Base-by-base conservation (phyloP, 2,797 vertebrate species). In the Dallia pectoralis region DNA sequence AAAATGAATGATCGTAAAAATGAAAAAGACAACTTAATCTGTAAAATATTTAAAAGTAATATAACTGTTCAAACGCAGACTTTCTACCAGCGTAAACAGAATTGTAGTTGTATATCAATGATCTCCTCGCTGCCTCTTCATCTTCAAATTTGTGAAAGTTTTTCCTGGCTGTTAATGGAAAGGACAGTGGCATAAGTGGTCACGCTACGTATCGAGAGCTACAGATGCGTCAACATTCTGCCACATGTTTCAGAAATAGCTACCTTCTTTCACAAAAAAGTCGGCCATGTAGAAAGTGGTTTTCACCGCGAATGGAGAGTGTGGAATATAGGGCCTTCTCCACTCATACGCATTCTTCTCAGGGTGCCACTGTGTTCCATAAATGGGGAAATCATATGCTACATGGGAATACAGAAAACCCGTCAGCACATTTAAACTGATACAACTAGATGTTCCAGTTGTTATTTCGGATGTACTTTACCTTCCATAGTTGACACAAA, bases 401-500 rank as follows among this genome's bases (percentile, higher is more conserved):
- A 86, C 33, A 75, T 14, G 65, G 65, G 9, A 67, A 9, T 25
- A 51, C 69, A 47, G 33, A 19, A 32, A 0, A 27, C 25, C 14
- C 1, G 4, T 59, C 49, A 67, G 3, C 67, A 19, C 6, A 15
- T 16, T 7, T n/a, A 14, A 69, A 12, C 30, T 64, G 4, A 47
- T 7, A 27, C 27, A 11, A 9, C 6, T 33, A 51, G 9, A 15
- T 36, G 11, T 33, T 63, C 19, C 47, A 22, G 19, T 59, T 11
- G 27, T 7, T 16, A 19, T 51, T 29, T 9, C 16, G 8, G 53
- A 56, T 40, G 29, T 51, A 15, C 16, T 22, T 82, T 77, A 98
- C 98, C 97, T 96, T 98, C 97, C 86, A 98, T 67, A 11, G 97
- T 97, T 11, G 97, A 99, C 74, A 98, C 85, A 87, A 97, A 99